Evolutionary conservation across 2,888 invertebrate genomes (phyloP).

Genomic region (Synanthedon formicaeformis): DNA sequence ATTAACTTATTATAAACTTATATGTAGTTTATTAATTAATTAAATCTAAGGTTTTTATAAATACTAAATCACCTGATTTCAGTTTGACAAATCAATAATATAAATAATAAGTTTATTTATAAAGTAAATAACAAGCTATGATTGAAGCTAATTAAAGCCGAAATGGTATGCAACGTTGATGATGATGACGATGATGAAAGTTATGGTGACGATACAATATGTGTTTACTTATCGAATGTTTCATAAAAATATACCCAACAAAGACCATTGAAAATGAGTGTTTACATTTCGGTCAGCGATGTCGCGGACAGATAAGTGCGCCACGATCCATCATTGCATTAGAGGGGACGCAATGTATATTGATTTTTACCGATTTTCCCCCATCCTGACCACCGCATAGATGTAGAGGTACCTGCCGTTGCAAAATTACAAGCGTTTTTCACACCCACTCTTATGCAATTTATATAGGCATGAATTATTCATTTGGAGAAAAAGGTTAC

Average conservation of each 20-base stretch:
- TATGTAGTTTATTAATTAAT: no score
- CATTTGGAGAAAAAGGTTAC: conserved; percentile 5
- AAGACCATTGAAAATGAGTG: conserved; percentile 1
- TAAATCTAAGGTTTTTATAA: no score
- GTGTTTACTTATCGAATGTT: no score
- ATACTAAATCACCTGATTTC: no score
- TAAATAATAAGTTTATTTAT: no score
- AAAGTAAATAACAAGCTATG: no score
- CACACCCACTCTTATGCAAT: conserved; percentile 6
- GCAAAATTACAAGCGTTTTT: conserved; percentile 2
- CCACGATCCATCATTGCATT: conserved; percentile 57
- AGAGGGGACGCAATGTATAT: conserved; percentile 48
- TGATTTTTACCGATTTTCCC: conserved; percentile 48
- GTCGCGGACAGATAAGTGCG: conserved; percentile 50
- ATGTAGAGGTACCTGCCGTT: not conserved
- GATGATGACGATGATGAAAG: no score
- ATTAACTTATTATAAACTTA: no score
- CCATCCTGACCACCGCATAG: conserved; percentile 2
- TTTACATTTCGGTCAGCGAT: conserved; percentile 30
- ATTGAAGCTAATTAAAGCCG: no score
- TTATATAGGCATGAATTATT: conserved; percentile 1
- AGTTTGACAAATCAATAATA: no score
- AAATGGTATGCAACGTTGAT: no score
- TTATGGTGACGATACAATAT: no score
- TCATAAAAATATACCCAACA: not conserved